phyloP scores from a whole-genome alignment of 2,113 vertebrate species.

The Clupea harengus region DNA sequence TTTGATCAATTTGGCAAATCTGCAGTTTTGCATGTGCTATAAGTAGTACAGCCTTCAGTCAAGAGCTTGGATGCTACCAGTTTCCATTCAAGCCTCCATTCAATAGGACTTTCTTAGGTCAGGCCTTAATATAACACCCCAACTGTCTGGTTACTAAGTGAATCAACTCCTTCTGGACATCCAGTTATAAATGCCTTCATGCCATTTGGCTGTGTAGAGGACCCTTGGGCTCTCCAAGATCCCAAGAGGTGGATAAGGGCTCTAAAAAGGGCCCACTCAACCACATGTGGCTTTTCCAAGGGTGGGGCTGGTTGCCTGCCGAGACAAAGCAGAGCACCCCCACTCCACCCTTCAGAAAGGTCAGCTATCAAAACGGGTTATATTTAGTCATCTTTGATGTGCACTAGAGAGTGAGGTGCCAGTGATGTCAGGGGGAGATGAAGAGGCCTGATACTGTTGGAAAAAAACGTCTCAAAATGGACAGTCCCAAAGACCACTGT shows the following conservation, averaged over 20 bases:
- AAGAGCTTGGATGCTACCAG: not conserved
- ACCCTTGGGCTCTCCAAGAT: not conserved
- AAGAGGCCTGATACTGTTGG: not conserved
- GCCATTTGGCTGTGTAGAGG: not conserved
- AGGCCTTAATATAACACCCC: not conserved
- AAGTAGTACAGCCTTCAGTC: not conserved
- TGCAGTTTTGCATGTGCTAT: too few relatives aligned
- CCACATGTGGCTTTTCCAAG: slow-evolving; percentile 11
- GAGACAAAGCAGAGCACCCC: slow-evolving; percentile 53
- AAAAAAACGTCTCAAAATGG: not conserved
- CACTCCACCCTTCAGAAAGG: slow-evolving; percentile 36
- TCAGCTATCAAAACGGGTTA: slow-evolving; percentile 38
- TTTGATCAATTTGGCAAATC: too few relatives aligned
- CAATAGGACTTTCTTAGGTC: not conserved
- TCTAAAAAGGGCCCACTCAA: slow-evolving; percentile 44
- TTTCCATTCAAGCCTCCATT: not conserved
- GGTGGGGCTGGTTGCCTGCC: slow-evolving; percentile 19
- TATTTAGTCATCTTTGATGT: slow-evolving; percentile 47
- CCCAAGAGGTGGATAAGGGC: not conserved
- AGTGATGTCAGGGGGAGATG: slow-evolving; percentile 6
- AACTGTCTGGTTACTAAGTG: not conserved
- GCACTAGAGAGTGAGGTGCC: slow-evolving; percentile 41
- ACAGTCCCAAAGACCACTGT: not conserved
- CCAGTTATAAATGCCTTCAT: too few relatives aligned
- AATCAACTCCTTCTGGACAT: not conserved